Evolutionary conservation across 1,140 invertebrate genomes (phyloP).

Genomic region (Lanistes nyassanus): DNA sequence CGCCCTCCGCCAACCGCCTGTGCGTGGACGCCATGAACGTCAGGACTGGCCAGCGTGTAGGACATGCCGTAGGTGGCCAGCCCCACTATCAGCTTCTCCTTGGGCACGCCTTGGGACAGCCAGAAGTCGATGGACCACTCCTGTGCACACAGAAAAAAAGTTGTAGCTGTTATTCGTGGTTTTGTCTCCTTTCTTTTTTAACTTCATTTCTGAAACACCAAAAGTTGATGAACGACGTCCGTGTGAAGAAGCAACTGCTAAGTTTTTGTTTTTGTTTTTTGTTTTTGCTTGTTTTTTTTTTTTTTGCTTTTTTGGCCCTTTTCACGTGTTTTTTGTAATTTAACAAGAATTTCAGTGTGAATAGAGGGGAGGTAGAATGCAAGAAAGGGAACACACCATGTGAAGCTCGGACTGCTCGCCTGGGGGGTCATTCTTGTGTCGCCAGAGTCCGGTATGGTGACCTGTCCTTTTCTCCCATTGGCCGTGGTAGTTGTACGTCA

Average conservation of each 20-base stretch:
- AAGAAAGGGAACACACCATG: constrained; percentile 6
- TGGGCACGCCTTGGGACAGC: constrained; percentile 80
- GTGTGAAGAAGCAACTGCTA: no score
- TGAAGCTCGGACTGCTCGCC: constrained; percentile 39
- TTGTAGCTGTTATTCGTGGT: background rate
- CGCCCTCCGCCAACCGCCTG: constrained; percentile 78
- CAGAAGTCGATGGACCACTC: constrained; percentile 69
- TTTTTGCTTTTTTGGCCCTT: no score
- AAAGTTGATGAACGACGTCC: no score
- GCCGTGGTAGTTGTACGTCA: constrained; percentile 91
- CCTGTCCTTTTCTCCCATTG: constrained; percentile 92
- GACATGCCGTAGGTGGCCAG: constrained; percentile 90
- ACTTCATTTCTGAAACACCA: no score
- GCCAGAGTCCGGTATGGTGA: constrained; percentile 61
- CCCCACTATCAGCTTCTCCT: constrained; percentile 83
- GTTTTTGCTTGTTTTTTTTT: no score
- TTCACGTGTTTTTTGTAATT: no score
- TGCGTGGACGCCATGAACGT: constrained; percentile 88
- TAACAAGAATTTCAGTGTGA: no score
- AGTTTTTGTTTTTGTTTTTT: no score
- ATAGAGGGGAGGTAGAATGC: no score
- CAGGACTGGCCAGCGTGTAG: constrained; percentile 78
- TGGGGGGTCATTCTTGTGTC: constrained; percentile 35
- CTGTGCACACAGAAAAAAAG: constrained; percentile 20
- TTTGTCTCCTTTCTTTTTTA: no score